Conservation (phyloP, 2,113 vertebrate genomes). For the Rhynchomys soricoides region DNA sequence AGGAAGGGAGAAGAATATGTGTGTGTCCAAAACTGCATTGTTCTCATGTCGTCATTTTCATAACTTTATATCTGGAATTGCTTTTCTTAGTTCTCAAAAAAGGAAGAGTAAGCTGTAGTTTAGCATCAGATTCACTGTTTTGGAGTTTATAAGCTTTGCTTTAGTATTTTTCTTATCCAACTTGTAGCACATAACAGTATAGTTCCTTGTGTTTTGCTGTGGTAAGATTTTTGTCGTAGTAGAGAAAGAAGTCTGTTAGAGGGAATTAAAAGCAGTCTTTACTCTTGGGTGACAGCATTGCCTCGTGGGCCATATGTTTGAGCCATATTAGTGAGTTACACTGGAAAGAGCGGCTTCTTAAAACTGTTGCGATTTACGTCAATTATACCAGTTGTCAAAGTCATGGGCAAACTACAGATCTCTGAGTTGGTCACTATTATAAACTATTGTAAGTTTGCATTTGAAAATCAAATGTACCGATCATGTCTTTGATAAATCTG, state of each 20-base stretch:
- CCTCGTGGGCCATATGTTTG: slow-evolving; percentile 64
- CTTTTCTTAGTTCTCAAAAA: slow-evolving; percentile 28
- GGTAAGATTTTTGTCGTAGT: not conserved
- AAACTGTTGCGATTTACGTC: slow-evolving; percentile 4
- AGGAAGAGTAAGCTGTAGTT: slow-evolving; percentile 41
- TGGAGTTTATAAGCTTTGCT: slow-evolving; percentile 41
- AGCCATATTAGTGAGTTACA: slow-evolving; percentile 44
- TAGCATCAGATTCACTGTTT: slow-evolving; percentile 23
- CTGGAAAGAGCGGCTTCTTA: slow-evolving; percentile 39
- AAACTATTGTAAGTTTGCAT: not conserved
- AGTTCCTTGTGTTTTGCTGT: slow-evolving; percentile 17
- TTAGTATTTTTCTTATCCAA: not conserved
- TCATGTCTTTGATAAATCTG: slow-evolving; percentile 34
- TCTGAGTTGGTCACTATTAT: not conserved
- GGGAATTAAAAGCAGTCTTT: slow-evolving; percentile 51
- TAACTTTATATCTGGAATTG: slow-evolving; percentile 44
- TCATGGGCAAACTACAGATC: not conserved
- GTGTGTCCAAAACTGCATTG: not conserved
- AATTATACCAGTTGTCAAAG: slow-evolving; percentile 34
- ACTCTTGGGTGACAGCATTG: slow-evolving; percentile 23
- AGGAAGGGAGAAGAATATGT: not conserved
- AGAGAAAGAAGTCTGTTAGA: slow-evolving; percentile 6
- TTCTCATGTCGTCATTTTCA: not conserved
- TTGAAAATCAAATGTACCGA: slow-evolving; percentile 21
- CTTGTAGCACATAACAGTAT: not conserved